Evolutionary conservation across 2,113 vertebrate species (phyloP), one percentile per base, ranked within the genome.

Genomic region (Ammodytes dubius): DNA sequence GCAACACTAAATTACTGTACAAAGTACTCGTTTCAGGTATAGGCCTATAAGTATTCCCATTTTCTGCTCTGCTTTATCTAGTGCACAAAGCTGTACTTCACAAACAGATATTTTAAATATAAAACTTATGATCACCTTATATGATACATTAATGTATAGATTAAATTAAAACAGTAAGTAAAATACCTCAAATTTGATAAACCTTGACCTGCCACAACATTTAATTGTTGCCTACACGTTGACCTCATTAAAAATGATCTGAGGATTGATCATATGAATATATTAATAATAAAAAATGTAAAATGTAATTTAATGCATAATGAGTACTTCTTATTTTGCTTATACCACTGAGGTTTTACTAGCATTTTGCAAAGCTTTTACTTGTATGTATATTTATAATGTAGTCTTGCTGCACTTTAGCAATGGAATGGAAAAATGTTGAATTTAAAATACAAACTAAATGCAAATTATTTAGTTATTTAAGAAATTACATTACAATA

Each of bases 401-500:
- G 14, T 50, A 27, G 27, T 1, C 27, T 27, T 27, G 27, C 27
- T 27, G 27, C 27, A 27, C 27, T 27, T 27, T 27, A 27, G 27
- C 4, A 17, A 7, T 17, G 40, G 52, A 12, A 45, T 43, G 54
- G 5, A 60, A 39, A 9, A 43, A 11, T 66, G 27, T 64, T 1
- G 2, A 19, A 45, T 74, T 54, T 9, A 64, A 54, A 64, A 75
- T 7, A 45, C 65, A 5, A 59, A 59, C 65, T 66, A 53, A 13
- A 49, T 66, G 13, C 8, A 47, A 19, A 42, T 60, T 9, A 13
- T 11, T 11, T 56, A 35, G n/a, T 15, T 54, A 3, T n/a, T 3
- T 43, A 35, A 39, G 27, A 12, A 45, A 63, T 40, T 10, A 10
- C 37, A 27, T 46, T n/a, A 54, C 12, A 3, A 59, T 15, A 61